Conservation (phyloP, 1,140 invertebrate genomes). For the Cherax destructor region DNA sequence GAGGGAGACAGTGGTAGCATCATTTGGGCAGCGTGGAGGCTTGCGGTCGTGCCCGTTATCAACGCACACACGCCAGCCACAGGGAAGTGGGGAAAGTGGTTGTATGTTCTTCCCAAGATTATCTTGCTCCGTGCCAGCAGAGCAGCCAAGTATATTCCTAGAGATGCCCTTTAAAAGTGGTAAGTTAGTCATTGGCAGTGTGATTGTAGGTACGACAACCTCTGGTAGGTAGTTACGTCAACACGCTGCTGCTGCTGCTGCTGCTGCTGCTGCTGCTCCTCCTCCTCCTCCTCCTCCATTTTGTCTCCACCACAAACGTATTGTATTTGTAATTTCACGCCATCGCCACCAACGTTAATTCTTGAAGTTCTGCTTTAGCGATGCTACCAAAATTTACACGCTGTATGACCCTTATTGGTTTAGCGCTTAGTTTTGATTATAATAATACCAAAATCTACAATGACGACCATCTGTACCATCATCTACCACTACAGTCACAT, state of each 20-base stretch:
- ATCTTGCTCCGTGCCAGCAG: not conserved
- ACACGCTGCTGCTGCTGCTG: not conserved
- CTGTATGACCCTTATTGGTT: no score
- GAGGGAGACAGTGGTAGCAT: not conserved
- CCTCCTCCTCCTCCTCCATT: not conserved
- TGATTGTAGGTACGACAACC: not conserved
- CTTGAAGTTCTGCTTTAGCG: no score
- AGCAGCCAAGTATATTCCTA: slow-evolving; percentile 7
- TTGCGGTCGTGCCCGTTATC: not conserved
- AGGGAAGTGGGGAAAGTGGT: not conserved
- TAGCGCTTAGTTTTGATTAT: no score
- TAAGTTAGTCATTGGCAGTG: slow-evolving; percentile 9
- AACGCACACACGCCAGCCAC: not conserved
- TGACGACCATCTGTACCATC: no score
- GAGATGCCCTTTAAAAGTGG: not conserved
- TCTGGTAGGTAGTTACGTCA: not conserved
- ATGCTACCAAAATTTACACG: no score
- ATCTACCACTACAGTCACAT: no score
- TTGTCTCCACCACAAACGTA: not conserved
- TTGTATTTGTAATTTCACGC: not conserved
- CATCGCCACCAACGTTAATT: no score
- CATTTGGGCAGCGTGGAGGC: not conserved
- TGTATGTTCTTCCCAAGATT: not conserved
- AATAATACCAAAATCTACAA: no score
- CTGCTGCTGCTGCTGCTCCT: not conserved